Conservation (phyloP, 2,888 invertebrate species). For the Alloplasta piceator region DNA sequence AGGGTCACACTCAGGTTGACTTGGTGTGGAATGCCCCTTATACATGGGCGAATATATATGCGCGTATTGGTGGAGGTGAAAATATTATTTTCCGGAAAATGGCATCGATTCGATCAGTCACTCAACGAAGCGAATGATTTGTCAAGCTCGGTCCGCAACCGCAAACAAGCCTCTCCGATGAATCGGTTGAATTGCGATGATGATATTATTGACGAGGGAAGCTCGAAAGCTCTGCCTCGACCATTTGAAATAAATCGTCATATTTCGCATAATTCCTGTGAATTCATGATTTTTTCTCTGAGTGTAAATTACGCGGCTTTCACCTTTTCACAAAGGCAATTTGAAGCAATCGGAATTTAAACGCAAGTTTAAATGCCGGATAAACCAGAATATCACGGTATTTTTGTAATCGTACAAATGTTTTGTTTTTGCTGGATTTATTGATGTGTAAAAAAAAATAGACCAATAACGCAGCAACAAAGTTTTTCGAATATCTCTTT, state of each 20-base stretch:
- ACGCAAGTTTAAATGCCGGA: no score
- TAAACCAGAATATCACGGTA: no score
- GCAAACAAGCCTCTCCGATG: constrained; percentile 47
- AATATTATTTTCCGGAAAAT: constrained; percentile 61
- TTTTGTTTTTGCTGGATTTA: no score
- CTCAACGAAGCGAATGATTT: constrained; percentile 62
- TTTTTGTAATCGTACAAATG: no score
- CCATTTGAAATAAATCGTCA: constrained; percentile 48
- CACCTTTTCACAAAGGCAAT: no score
- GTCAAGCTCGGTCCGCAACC: constrained; percentile 53
- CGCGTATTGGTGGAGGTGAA: constrained; percentile 34
- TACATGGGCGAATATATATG: constrained; percentile 4
- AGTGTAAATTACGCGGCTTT: no score
- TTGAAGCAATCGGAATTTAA: no score
- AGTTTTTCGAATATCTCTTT: no score
- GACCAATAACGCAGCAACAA: no score
- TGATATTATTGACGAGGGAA: constrained; percentile 13
- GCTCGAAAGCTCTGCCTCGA: constrained; percentile 9
- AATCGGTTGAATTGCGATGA: constrained; percentile 30
- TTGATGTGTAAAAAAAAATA: no score
- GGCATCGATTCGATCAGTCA: constrained; percentile 57
- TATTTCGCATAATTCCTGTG: constrained; percentile 56
- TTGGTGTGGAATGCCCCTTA: no score
- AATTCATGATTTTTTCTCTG: constrained; percentile 4
- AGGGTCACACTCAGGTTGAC: no score